A percentile compares a stretch with the other conserved stretches of the same genome.
These are phyloP conservation scores for Horisme vitalbata DNA, from an alignment of 2,888 invertebrate genomes.

Conservation along the genomic window DNA sequence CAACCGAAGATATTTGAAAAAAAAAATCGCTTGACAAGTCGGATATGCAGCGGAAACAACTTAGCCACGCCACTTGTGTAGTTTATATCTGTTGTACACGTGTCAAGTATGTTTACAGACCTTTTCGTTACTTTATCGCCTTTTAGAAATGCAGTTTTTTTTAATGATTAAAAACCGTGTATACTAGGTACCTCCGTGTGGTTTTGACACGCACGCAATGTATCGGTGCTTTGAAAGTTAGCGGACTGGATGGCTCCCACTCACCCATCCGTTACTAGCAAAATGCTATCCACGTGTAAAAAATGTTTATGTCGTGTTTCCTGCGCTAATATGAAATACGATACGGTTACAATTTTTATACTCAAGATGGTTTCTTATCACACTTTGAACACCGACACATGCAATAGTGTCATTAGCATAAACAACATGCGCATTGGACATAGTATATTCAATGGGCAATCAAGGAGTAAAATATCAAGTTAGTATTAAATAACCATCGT, in stretches of 20 bases:
- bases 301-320: constrained; percentile 22
- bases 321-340: constrained; percentile 22
- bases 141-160: constrained; percentile 49
- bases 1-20: constrained; percentile 35
- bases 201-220: constrained; percentile 43
- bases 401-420: constrained; percentile 1
- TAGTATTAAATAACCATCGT: too few relatives aligned
- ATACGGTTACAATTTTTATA: constrained; percentile 16
- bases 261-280: constrained; percentile 27
- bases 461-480: too few relatives aligned
- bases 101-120: constrained; percentile 67
- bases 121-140: constrained; percentile 57
- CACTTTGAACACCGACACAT: constrained; percentile 10
- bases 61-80: constrained; percentile 59
- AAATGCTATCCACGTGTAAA: constrained; percentile 22
- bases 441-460: too few relatives aligned
- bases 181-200: constrained; percentile 33
- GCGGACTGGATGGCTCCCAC: constrained; percentile 11
- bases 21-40: constrained; percentile 49
- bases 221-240: constrained; percentile 26
- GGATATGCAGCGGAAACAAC: constrained; percentile 57
- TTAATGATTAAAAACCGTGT: constrained; percentile 39
- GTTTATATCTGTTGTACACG: constrained; percentile 62
- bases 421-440: too few relatives aligned
- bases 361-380: constrained; percentile 12